These are phyloP conservation scores for Macaca mulatta DNA, from an alignment of 2,113 vertebrate species.

Conservation along the genomic window DNA sequence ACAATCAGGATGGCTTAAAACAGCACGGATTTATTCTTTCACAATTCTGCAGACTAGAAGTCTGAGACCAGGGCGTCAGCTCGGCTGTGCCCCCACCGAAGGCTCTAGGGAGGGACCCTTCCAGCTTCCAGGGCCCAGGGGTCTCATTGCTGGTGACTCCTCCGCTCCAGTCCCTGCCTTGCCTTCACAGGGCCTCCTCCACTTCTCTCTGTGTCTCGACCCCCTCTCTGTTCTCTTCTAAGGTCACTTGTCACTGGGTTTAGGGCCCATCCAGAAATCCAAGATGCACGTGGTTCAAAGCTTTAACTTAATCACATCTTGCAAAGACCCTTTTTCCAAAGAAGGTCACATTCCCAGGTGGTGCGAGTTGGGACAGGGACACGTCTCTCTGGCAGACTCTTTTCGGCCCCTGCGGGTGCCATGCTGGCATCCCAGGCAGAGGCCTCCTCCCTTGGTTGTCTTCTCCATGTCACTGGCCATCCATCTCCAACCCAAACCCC, in stretches of 20 bases:
- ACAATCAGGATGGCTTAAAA: too few species aligned
- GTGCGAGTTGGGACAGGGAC: not conserved
- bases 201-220: not conserved
- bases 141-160: not conserved
- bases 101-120: too few species aligned
- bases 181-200: not conserved
- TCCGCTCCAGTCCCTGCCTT: not conserved
- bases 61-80: too few species aligned
- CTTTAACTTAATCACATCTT: not conserved
- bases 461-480: too few species aligned
- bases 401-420: too few species aligned
- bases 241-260: not conserved
- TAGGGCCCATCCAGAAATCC: too few species aligned
- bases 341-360: not conserved
- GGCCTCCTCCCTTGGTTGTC: too few species aligned
- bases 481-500: too few species aligned
- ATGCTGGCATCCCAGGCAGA: too few species aligned
- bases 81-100: too few species aligned
- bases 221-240: not conserved
- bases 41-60: too few species aligned
- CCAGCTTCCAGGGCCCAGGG: not conserved
- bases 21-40: too few species aligned
- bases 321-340: not conserved
- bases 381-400: not conserved
- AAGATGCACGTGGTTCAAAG: not conserved